Conservation (phyloP, 2,797 vertebrate species). For the Toxotes lorentzi region DNA sequence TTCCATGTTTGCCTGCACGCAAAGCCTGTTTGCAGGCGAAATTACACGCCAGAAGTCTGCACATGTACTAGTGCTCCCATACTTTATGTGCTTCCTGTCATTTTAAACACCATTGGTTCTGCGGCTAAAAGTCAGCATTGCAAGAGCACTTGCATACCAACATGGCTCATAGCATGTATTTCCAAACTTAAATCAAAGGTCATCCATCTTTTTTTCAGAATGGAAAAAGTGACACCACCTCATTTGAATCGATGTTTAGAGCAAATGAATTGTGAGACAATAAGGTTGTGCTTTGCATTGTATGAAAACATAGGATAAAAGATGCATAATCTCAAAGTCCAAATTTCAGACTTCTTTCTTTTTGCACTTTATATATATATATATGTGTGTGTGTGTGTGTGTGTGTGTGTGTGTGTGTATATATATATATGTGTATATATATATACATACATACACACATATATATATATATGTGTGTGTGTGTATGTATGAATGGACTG, state of each 20-base stretch:
- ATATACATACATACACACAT: too few relatives aligned
- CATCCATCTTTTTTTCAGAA: neutral
- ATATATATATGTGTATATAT: too few relatives aligned
- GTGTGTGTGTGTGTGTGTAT: neutral
- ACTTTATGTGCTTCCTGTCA: slow-evolving; percentile 12
- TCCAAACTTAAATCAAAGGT: neutral
- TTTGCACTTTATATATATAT: neutral
- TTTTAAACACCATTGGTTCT: slow-evolving; percentile 36
- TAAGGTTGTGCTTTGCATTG: slow-evolving; percentile 9
- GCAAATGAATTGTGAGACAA: neutral
- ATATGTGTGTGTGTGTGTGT: neutral
- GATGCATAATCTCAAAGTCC: slow-evolving; percentile 5
- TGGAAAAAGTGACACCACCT: neutral
- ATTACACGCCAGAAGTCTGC: slow-evolving; percentile 33
- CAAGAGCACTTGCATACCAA: neutral
- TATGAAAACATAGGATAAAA: neutral
- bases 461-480: neutral
- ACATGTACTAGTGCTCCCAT: neutral
- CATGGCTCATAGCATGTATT: slow-evolving; percentile 17
- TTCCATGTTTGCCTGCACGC: slow-evolving; percentile 35
- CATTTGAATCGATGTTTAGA: neutral
- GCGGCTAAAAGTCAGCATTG: slow-evolving; percentile 29
- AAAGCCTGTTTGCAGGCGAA: slow-evolving; percentile 37
- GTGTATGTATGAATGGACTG: neutral
- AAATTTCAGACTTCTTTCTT: neutral